Evolutionary conservation across 2,888 invertebrate species (phyloP), one percentile per base, ranked within the genome.

Genomic region (Lordiphosa fenestrarum): DNA sequence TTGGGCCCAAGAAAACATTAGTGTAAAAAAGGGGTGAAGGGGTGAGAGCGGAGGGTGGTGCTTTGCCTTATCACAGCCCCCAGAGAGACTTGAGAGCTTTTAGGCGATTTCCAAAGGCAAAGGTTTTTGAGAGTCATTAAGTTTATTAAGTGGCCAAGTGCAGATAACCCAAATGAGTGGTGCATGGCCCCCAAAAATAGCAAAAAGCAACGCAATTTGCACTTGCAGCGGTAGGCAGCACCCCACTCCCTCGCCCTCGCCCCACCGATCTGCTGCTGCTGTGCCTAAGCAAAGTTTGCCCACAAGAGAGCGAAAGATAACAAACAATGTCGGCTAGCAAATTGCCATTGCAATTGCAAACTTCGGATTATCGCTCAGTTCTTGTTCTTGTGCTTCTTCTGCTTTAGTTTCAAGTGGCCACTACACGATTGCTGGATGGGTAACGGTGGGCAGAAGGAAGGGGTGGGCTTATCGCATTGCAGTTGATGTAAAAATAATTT

Each of bases 81-180:
- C 19, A 19, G 19, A 21, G 30, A 35, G 47, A 48, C 47, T 63
- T 53, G 53, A 73, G 60, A 56, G 50, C 78, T 75, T 75, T 75
- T 75, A 69, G 66, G 51, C 73, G 42, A 69, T 74, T 65, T 60
- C 40, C 52, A 46, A 46, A 55, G 54, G 64, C 62, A 66, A 66
- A 50, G 57, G 66, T 61, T 73, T 76, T 61, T 36, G 64, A 76
- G 66, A 82, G 76, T 83, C 83, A 80, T 76, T 76, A 83, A 75
- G 76, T 80, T 80, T 76, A 83, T 76, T 83, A 76, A 76, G 76
- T 83, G 76, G 69, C 60, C 63, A 36, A 60, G 57, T 61, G 75
- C 69, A 76, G 76, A 76, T 76, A 76, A 80, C 66, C 81, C 56
- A 80, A 76, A 80, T 76, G 76, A 76, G 81, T 76, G 83, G 81